Evolutionary conservation across 2,797 vertebrate genomes (phyloP), one percentile per base, ranked within the genome.

Genomic region (Novumbra hubbsi): DNA sequence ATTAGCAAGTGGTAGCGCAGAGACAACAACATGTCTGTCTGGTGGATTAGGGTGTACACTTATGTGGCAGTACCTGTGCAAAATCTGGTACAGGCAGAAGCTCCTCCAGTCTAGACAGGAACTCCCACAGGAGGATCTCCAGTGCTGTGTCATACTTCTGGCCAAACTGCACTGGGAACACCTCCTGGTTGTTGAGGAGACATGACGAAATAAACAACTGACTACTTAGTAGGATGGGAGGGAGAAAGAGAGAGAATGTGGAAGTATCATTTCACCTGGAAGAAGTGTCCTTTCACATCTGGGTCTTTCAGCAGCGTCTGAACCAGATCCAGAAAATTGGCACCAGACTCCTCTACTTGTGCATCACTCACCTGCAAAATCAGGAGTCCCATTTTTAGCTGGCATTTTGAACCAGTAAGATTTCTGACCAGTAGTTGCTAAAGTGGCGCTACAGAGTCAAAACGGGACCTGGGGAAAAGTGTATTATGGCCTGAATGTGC

Each of bases 111-210:
- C 93, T 88, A 9, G 90, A 91, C 76, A 96, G 85, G 30, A 95
- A 95, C 82, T 95, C 93, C 86, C 93, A 94, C 74, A 95, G 87
- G 52, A 92, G 83, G 84, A 91, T 91, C 82, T 93, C 91, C 0
- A 93, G 88, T 0, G 90, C 87, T 0, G 87, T 85, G 0, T 92
- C 88, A 16, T 90, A 93, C 80, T 91, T 92, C 7, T 90, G 74
- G 14, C 92, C 92, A 72, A 91, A 93, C 80, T 92, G 88, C 0
- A 83, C 81, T 0, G 90, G 92, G 67, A 91, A 93, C 70, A 92
- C 78, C 72, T 92, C 90, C 91, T 93, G 55, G 64, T 17, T 55
- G 45, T 67, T 11, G 28, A n/a, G 66, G 2, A 50, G 3, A 45
- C 2, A 45, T 3, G 66, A n/a, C 68, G 21, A n/a, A 57, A 57